Base-by-base conservation (phyloP, 2,797 vertebrate genomes). In the Allobates femoralis region DNA sequence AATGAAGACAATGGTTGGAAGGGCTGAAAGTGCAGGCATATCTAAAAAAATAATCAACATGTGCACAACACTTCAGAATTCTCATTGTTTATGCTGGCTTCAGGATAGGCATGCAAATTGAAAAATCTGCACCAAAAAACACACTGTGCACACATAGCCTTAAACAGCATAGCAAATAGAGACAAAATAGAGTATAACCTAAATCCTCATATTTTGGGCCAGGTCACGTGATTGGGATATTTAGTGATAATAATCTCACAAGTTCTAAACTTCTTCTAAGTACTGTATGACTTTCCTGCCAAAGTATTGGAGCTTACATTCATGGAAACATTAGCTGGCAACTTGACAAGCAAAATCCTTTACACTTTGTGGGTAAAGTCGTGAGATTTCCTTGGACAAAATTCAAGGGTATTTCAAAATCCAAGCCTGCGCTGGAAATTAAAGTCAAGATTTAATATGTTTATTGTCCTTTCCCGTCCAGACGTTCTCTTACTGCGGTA, bases 401-500 rank as follows among this genome's bases (percentile, higher is more conserved):
- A 58, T 85, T 85, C 74, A 85, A 79, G 64, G 46, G 53, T 71
- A 55, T 79, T 79, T 79, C 7, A 30, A 53, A 41, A 56, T 69
- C 64, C 34, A 53, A 37, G 14, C 46, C 46, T 71, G 62, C 84
- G 16, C 76, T 41, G 46, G 62, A 66, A 79, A 85, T 85, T 34
- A 60, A 14, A 55, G 60, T 37, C 51, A 30, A 67, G 77, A 85
- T 85, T 85, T 80, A 79, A 69, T 30, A 73, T 79, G 66, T 69
- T 85, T 80, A 79, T 55, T 79, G 75, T 73, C 64, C 77, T 85
- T 80, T 85, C 16, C 77, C 55, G 64, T 73, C 83, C 75, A 85
- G 83, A 79, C 83, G 32, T 69, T 85, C 55, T 69, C 37, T 66
- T n/a, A 67, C 11, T 8, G 83, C 60, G 18, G 75, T 41, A 66